phyloP scores from a whole-genome alignment of 2,888 invertebrate genomes.

The Chymomyza fuscimana region DNA sequence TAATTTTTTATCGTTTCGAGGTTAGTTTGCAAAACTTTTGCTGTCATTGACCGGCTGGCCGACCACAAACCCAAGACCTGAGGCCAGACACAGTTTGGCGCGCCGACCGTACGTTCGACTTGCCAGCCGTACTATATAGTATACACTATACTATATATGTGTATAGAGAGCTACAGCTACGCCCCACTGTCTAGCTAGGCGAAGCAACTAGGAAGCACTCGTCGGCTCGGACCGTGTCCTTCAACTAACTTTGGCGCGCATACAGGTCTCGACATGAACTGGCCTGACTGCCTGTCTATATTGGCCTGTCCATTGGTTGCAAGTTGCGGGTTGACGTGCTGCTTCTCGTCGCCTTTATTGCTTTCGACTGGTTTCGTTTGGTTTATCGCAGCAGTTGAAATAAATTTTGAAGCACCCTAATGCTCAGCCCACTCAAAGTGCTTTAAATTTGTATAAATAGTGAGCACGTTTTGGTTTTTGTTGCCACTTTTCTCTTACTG shows the following conservation, averaged over 20 bases:
- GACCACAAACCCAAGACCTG: constrained; percentile 23
- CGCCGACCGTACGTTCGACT: not conserved
- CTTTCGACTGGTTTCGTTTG: constrained; percentile 65
- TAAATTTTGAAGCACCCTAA: constrained; percentile 49
- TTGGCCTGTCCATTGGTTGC: constrained; percentile 37
- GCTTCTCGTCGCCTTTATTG: constrained; percentile 58
- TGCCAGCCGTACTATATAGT: not conserved
- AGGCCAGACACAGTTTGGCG: constrained; percentile 42
- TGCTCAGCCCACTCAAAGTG: constrained; percentile 24
- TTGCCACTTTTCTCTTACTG: constrained; percentile 4
- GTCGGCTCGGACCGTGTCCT: constrained; percentile 45
- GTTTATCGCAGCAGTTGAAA: constrained; percentile 66
- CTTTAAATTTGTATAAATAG: constrained; percentile 73
- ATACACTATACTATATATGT: not conserved
- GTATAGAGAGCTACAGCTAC: not conserved
- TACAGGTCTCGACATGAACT: not conserved
- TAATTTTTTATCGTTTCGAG: constrained; percentile 70
- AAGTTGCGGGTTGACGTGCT: not conserved
- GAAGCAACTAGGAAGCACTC: not conserved
- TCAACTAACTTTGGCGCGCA: constrained; percentile 52
- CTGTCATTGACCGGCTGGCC: constrained; percentile 66
- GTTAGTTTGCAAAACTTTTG: constrained; percentile 70
- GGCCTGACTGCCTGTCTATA: constrained; percentile 50
- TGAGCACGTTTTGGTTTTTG: constrained; percentile 49
- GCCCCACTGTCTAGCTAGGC: constrained; percentile 34